phyloP scores from a whole-genome alignment of 30 jellyfish, hydroid and myxozoan genomes.

The Aurelia coerulea region DNA sequence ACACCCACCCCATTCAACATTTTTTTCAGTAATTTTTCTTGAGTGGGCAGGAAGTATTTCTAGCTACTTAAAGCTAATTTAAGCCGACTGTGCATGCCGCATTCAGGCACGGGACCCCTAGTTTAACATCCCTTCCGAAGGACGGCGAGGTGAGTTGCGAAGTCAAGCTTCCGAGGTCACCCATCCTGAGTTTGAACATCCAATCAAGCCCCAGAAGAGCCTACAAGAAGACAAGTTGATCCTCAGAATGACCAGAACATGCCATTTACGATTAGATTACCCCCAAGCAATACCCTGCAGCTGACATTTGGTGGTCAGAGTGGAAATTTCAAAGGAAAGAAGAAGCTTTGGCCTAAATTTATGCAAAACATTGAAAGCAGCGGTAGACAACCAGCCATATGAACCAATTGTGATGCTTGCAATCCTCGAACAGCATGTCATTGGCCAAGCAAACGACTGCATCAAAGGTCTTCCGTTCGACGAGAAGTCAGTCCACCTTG shows the following conservation, averaged over 20 bases:
- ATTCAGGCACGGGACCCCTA: no score
- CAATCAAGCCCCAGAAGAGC: no score
- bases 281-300: no score
- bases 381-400: conserved; percentile 36
- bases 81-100: no score
- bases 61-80: no score
- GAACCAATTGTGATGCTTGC: conserved; percentile 40
- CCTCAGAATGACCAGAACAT: no score
- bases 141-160: no score
- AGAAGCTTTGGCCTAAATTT: conserved; percentile 24
- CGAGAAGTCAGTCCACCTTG: conserved; percentile 28
- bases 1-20: not conserved
- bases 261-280: no score
- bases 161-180: no score
- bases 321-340: conserved; percentile 38
- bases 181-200: no score
- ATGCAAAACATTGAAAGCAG: conserved; percentile 30
- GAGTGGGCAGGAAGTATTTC: not conserved
- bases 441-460: conserved; percentile 38
- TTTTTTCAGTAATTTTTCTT: not conserved
- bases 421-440: conserved; percentile 42
- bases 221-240: no score
- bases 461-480: conserved; percentile 30
- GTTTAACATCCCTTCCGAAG: no score
- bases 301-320: conserved; percentile 26